Percentiles rank a stretch among this genome's conserved stretches.
Conservation (phyloP, 2,888 invertebrate species). For the Brachypalpus laphriformis region DNA sequence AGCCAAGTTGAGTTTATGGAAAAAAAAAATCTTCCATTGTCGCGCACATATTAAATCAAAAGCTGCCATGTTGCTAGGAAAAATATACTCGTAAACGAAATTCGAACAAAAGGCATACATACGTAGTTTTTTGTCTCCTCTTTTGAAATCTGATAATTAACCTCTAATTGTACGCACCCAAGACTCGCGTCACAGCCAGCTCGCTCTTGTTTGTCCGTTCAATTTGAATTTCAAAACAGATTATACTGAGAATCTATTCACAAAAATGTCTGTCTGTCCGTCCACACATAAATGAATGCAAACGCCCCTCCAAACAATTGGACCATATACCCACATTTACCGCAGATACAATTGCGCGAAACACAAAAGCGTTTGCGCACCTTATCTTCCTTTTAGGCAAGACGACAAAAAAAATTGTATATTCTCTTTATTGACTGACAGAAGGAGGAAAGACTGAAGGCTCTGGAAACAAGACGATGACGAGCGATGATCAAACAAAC, state of each 20-base stretch:
- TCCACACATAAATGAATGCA: not conserved
- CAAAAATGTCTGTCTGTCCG: constrained; percentile 17
- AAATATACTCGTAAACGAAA: too few species aligned
- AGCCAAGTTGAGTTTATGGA: too few species aligned
- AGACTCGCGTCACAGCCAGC: not conserved
- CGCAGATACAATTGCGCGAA: constrained; percentile 25
- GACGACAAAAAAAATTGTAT: constrained; percentile 17
- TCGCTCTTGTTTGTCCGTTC: constrained; percentile 22
- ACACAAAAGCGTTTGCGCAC: constrained; percentile 18
- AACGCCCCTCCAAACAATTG: constrained; percentile 26
- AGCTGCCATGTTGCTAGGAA: too few species aligned
- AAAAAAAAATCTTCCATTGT: too few species aligned
- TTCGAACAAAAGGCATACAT: not conserved
- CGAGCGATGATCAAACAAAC: constrained; percentile 51
- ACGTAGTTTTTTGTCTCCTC: not conserved
- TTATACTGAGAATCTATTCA: constrained; percentile 17
- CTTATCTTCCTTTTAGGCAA: constrained; percentile 12
- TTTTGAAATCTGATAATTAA: constrained; percentile 42
- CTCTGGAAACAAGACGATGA: constrained; percentile 41
- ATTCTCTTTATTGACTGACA: constrained; percentile 19
- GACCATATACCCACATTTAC: constrained; percentile 29
- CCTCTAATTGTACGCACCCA: constrained; percentile 60
- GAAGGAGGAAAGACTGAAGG: constrained; percentile 4
- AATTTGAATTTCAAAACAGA: constrained; percentile 47
- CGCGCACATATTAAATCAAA: too few species aligned